Conservation (phyloP, 2,797 vertebrate genomes). For the Rhyacichthys aspro region DNA sequence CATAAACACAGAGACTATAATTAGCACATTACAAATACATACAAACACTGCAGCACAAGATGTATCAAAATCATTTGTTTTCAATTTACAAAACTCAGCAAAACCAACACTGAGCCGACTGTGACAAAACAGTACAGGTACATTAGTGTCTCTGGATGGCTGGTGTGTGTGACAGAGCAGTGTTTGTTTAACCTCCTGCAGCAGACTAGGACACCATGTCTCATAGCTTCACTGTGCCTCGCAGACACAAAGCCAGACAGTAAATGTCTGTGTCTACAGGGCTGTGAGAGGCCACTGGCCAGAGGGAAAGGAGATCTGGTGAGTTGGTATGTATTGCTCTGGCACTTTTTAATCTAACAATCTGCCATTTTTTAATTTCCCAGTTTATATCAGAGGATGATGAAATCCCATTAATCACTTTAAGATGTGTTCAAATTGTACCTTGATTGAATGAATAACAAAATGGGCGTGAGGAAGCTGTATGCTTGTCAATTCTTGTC, state of each 20-base stretch:
- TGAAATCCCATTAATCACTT: neutral
- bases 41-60: slow-evolving; percentile 1
- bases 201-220: too few species aligned
- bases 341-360: slow-evolving; percentile 11
- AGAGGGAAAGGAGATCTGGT: slow-evolving; percentile 20
- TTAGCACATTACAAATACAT: slow-evolving; percentile 2
- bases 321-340: neutral
- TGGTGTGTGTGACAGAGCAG: slow-evolving; percentile 9
- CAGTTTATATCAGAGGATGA: neutral
- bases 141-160: too few species aligned
- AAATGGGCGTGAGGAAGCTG: neutral
- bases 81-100: neutral
- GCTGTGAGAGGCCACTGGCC: slow-evolving; percentile 35
- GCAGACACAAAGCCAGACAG: slow-evolving; percentile 59
- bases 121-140: slow-evolving; percentile 15
- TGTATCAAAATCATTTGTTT: too few species aligned
- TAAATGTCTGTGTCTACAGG: slow-evolving; percentile 51
- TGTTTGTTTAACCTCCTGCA: too few species aligned
- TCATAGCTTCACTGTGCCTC: slow-evolving; percentile 28
- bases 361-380: slow-evolving; percentile 29
- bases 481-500: slow-evolving; percentile 2
- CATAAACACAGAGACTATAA: slow-evolving; percentile 2
- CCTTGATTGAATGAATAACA: neutral
- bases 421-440: neutral
- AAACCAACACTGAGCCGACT: neutral